phyloP scores from a whole-genome alignment of 2,113 vertebrate genomes.

The Ctenomys sociabilis region DNA sequence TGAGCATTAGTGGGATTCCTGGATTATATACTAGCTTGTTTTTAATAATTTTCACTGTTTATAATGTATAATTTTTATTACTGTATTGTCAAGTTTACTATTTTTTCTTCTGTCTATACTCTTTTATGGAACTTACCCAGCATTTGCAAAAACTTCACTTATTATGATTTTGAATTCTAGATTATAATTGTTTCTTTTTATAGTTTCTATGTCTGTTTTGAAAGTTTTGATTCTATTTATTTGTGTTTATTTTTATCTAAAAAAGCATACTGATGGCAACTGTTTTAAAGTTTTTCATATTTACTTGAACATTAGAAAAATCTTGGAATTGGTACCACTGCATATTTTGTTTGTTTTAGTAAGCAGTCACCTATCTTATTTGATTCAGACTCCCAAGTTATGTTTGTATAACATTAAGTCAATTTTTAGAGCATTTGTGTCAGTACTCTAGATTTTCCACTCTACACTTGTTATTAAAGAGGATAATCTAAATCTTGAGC shows the following conservation, averaged over 20 bases:
- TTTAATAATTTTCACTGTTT: slow-evolving; percentile 4
- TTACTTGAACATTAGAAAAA: neutral
- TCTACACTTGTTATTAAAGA: neutral
- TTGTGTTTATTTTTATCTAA: neutral
- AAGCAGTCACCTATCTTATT: neutral
- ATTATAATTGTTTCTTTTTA: neutral
- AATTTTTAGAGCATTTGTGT: slow-evolving; percentile 27
- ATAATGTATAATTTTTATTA: slow-evolving; percentile 19
- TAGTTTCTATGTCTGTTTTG: slow-evolving; percentile 21
- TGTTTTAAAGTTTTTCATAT: slow-evolving; percentile 12
- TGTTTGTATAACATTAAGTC: neutral
- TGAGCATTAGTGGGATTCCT: neutral
- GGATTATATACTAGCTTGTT: neutral
- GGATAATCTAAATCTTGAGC: neutral
- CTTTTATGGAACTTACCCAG: neutral
- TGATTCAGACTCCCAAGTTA: neutral
- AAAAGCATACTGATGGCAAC: neutral
- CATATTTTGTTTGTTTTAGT: neutral
- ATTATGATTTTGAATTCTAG: neutral
- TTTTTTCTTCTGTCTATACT: neutral
- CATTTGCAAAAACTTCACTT: neutral
- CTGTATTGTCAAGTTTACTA: neutral
- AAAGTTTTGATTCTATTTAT: neutral
- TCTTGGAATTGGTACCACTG: neutral
- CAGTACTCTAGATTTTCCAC: neutral